Evolutionary conservation across 2,113 vertebrate species (phyloP).

Genomic region (Chascanopsetta lugubris): DNA sequence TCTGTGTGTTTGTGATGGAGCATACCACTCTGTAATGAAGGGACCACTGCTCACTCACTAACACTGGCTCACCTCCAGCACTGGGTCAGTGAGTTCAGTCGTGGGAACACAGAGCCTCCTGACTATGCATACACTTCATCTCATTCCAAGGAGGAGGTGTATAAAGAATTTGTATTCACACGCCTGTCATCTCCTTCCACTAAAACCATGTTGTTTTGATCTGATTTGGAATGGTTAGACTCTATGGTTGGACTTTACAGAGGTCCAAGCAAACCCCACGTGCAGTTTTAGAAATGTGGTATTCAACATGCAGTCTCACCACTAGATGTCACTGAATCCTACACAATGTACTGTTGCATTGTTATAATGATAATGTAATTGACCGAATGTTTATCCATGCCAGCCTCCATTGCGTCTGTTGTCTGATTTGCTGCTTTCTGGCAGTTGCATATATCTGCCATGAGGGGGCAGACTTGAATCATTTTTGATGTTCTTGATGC

Average conservation of each 20-base stretch:
- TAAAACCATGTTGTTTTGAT: constrained; percentile 4
- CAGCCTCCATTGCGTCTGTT: neutral
- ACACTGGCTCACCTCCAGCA: constrained; percentile 50
- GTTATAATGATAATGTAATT: too few species aligned
- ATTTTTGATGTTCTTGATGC: constrained; percentile 16
- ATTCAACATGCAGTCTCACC: too few species aligned
- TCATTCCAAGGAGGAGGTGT: constrained; percentile 24
- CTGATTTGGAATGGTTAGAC: constrained; percentile 1
- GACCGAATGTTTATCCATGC: neutral
- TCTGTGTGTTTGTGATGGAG: constrained; percentile 36
- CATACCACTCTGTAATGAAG: constrained; percentile 41
- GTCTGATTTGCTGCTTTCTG: neutral
- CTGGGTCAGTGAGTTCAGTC: constrained; percentile 30
- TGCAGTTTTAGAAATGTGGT: neutral
- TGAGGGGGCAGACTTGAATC: constrained; percentile 71
- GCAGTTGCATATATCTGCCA: constrained; percentile 52
- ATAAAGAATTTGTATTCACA: constrained; percentile 26
- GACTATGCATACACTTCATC: constrained; percentile 28
- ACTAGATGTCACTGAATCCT: too few species aligned
- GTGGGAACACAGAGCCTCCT: constrained; percentile 36
- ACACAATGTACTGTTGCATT: too few species aligned
- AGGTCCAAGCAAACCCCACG: neutral
- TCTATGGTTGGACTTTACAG: neutral
- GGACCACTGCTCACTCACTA: constrained; percentile 31
- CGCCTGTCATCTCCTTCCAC: constrained; percentile 1